A percentile compares a stretch with the other conserved stretches of the same genome.
phyloP scores from a whole-genome alignment of 1,140 invertebrate species.

The Chlorops oryzae region DNA sequence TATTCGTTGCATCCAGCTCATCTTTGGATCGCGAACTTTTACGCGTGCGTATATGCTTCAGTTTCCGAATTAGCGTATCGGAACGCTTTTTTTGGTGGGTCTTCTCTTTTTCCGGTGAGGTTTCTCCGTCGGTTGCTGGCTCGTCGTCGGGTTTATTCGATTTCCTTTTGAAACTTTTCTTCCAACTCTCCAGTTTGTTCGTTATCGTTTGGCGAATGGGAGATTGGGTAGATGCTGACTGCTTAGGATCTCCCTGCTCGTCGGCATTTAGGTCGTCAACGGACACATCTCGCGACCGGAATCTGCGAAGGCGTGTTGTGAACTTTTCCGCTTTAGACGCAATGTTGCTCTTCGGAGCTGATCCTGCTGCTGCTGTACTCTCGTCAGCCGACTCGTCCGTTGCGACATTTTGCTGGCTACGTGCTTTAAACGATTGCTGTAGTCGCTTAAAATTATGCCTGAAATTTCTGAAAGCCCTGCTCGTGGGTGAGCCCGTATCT shows the following conservation, averaged over 20 bases:
- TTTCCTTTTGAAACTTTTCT: slow-evolving; percentile 15
- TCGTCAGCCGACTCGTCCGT: too few species aligned
- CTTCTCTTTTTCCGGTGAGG: background rate
- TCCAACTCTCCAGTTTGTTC: slow-evolving; percentile 14
- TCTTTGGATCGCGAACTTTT: slow-evolving; percentile 9
- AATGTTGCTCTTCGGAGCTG: background rate
- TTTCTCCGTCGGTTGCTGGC: slow-evolving; percentile 2
- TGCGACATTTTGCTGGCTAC: too few species aligned
- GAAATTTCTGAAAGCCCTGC: too few species aligned
- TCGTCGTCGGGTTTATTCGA: background rate
- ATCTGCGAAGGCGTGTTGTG: slow-evolving; percentile 8
- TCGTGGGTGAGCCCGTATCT: too few species aligned
- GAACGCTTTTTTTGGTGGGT: slow-evolving; percentile 5
- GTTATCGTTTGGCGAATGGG: slow-evolving; percentile 3
- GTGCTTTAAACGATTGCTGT: too few species aligned
- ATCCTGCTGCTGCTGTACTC: slow-evolving; percentile 2
- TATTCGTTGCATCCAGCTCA: background rate
- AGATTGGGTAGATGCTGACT: background rate
- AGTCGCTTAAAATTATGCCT: too few species aligned
- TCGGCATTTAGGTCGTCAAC: slow-evolving; percentile 23
- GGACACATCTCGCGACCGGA: slow-evolving; percentile 1
- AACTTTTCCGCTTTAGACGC: slow-evolving; percentile 10
- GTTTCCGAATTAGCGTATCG: slow-evolving; percentile 10
- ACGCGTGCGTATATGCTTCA: slow-evolving; percentile 12
- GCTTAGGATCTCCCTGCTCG: slow-evolving; percentile 2